Conservation (phyloP, 2,888 invertebrate species). For the Cotesia congregata region DNA sequence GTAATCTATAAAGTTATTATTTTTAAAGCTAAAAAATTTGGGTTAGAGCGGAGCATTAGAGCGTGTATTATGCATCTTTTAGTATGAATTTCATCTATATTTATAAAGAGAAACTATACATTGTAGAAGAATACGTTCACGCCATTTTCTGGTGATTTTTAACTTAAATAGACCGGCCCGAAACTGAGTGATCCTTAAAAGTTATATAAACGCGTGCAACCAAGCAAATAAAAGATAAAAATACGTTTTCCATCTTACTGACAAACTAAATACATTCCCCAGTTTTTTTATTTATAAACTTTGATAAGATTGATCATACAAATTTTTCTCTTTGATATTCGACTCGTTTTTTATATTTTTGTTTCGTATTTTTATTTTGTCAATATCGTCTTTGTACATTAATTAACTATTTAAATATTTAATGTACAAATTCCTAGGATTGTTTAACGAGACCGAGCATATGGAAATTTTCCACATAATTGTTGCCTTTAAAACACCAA, state of each 20-base stretch:
- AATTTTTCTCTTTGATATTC: not conserved
- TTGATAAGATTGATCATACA: not conserved
- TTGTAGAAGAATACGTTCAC: too few species aligned
- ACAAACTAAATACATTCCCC: not conserved
- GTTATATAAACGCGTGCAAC: slow-evolving; percentile 9
- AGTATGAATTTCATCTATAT: too few species aligned
- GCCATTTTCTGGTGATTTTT: too few species aligned
- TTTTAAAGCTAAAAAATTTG: too few species aligned
- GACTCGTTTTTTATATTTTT: not conserved
- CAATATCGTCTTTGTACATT: not conserved
- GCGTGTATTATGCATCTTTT: too few species aligned
- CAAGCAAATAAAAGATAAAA: slow-evolving; percentile 12
- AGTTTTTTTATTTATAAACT: not conserved
- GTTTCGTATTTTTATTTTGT: not conserved
- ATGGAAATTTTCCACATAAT: not conserved
- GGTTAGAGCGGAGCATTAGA: too few species aligned
- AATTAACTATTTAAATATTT: not conserved
- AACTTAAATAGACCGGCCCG: too few species aligned
- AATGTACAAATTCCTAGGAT: not conserved
- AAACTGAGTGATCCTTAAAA: slow-evolving; percentile 4
- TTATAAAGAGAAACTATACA: too few species aligned
- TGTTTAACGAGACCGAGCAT: not conserved
- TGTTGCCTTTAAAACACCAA: not conserved
- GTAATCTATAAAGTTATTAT: too few species aligned
- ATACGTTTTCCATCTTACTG: not conserved